A percentile compares a stretch with the other conserved stretches of the same genome.
phyloP scores from a whole-genome alignment of 2,888 invertebrate species.

The Cheilosia impressa region DNA sequence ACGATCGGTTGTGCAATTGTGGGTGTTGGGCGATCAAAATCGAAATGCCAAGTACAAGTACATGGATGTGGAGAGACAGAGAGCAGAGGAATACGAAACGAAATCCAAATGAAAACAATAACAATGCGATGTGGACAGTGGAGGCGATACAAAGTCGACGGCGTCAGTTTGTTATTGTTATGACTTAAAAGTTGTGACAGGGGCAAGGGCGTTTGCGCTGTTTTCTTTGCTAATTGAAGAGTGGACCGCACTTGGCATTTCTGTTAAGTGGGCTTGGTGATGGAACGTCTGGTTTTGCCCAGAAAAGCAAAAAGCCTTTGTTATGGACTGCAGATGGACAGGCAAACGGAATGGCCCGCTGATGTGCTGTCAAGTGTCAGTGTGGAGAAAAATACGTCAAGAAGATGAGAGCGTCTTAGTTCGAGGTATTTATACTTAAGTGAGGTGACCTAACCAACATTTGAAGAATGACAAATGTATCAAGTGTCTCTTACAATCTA shows the following conservation, averaged over 20 bases:
- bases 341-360: too few relatives aligned
- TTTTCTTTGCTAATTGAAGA: slow-evolving; percentile 30
- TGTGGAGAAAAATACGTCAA: too few relatives aligned
- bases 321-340: too few relatives aligned
- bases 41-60: background rate
- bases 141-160: slow-evolving; percentile 32
- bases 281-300: background rate
- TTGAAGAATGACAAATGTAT: too few relatives aligned
- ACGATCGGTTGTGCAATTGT: slow-evolving; percentile 46
- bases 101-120: slow-evolving; percentile 56
- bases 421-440: too few relatives aligned
- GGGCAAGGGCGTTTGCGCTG: background rate
- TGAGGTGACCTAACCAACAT: too few relatives aligned
- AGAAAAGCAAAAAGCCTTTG: too few relatives aligned
- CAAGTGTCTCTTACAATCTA: too few relatives aligned
- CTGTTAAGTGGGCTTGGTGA: background rate
- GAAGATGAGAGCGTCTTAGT: too few relatives aligned
- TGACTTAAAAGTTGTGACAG: too few relatives aligned
- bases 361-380: too few relatives aligned
- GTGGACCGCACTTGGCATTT: background rate
- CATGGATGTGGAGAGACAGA: background rate
- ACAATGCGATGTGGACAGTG: slow-evolving; percentile 52
- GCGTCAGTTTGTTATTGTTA: slow-evolving; percentile 1
- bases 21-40: slow-evolving; percentile 14
- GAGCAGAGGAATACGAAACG: background rate